These are phyloP conservation scores for Xenopus borealis DNA, from an alignment of 2,113 vertebrate genomes.

Conservation along the genomic window DNA sequence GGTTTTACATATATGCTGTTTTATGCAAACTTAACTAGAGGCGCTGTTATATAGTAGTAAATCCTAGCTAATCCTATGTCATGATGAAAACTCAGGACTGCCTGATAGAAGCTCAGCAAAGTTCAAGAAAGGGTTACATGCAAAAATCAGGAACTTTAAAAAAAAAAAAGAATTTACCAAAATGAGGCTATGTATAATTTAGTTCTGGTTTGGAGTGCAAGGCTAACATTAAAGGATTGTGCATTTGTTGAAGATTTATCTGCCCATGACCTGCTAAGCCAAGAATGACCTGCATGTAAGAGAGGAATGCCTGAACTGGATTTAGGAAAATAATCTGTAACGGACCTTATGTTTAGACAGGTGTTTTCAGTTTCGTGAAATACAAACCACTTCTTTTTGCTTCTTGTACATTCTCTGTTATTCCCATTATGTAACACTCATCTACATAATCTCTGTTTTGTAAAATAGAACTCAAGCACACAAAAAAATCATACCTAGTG, in stretches of 20 bases:
- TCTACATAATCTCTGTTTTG: conserved; percentile 1
- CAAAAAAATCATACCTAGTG: too few relatives aligned
- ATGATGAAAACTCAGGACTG: too few relatives aligned
- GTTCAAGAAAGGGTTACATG: too few relatives aligned
- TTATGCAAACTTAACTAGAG: too few relatives aligned
- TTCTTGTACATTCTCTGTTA: conserved; percentile 23
- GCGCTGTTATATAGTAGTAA: too few relatives aligned
- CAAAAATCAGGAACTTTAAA: too few relatives aligned
- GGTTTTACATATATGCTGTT: too few relatives aligned
- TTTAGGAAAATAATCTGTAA: conserved; percentile 24
- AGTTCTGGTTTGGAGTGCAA: too few relatives aligned
- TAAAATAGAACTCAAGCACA: conserved; percentile 29
- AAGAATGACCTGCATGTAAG: neutral
- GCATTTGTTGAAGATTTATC: conserved; percentile 23
- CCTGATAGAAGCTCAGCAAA: too few relatives aligned
- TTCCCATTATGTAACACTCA: conserved; percentile 33
- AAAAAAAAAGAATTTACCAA: too few relatives aligned
- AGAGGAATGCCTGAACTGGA: conserved; percentile 11
- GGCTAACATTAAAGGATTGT: conserved; percentile 12
- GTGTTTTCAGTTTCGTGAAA: conserved; percentile 41
- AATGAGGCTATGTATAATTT: too few relatives aligned
- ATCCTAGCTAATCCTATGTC: too few relatives aligned
- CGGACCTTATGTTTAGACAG: conserved; percentile 28
- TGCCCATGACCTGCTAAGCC: conserved; percentile 17
- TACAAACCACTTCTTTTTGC: conserved; percentile 22